These are phyloP conservation scores for Epistrophe eligans DNA, from an alignment of 2,888 invertebrate species.

Conservation along the genomic window DNA sequence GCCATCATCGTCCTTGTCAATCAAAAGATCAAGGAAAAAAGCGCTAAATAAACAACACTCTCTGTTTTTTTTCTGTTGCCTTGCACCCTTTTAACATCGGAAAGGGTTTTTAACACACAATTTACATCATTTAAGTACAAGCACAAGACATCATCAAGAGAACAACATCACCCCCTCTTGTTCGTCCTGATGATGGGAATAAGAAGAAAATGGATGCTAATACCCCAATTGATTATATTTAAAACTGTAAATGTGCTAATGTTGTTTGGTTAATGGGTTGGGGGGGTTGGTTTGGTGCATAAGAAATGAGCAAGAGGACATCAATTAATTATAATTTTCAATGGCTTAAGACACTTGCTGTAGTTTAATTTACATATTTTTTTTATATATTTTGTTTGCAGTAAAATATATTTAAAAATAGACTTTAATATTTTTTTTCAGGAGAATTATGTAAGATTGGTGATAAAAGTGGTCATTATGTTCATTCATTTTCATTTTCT, in stretches of 20 bases:
- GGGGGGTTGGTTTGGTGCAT: neutral
- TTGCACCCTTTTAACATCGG: neutral
- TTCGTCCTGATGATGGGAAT: neutral
- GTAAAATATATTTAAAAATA: no score
- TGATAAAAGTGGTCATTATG: neutral
- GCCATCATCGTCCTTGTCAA: constrained; percentile 13
- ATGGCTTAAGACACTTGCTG: constrained; percentile 1
- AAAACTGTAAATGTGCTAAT: constrained; percentile 28
- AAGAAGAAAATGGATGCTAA: constrained; percentile 22
- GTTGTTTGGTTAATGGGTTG: constrained; percentile 18
- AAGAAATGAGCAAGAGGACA: neutral
- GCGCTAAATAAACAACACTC: constrained; percentile 22
- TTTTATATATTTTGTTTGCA: neutral
- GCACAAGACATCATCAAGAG: neutral
- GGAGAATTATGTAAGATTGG: no score
- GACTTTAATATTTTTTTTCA: no score
- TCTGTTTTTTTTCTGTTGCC: neutral
- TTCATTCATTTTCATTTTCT: neutral
- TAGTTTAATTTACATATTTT: neutral
- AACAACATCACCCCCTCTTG: neutral
- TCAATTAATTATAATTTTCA: constrained; percentile 21
- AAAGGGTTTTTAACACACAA: constrained; percentile 31
- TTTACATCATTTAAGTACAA: constrained; percentile 6
- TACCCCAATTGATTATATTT: constrained; percentile 33
- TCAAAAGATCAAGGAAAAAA: constrained; percentile 16